phyloP scores from a whole-genome alignment of 2,888 invertebrate genomes.

The Sabatieria punctata region DNA sequence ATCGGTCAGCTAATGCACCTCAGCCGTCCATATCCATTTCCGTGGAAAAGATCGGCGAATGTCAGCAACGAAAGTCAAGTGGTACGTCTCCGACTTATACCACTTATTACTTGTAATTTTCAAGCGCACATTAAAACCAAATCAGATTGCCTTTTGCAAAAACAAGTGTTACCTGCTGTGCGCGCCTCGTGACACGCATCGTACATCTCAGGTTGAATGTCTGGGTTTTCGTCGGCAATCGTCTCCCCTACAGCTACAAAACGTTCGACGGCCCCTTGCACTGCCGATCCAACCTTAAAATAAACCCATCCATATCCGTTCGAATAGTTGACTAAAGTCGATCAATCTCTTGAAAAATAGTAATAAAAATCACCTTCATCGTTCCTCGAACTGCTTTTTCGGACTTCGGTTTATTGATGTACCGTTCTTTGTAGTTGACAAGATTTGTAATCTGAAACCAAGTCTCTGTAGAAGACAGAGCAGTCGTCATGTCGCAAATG shows the following conservation, averaged over 20 bases:
- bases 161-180: constrained; percentile 55
- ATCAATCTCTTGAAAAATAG: not conserved
- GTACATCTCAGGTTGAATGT: constrained; percentile 92
- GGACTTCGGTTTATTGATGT: constrained; percentile 44
- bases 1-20: no score
- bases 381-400: constrained; percentile 54
- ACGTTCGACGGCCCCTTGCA: constrained; percentile 86
- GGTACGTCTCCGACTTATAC: no score
- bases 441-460: constrained; percentile 64
- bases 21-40: no score
- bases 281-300: constrained; percentile 72
- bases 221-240: constrained; percentile 92
- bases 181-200: constrained; percentile 93
- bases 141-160: not conserved
- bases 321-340: not conserved
- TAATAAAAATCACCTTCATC: constrained; percentile 37
- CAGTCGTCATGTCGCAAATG: no score
- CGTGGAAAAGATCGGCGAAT: no score
- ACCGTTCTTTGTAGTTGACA: constrained; percentile 53
- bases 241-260: constrained; percentile 96
- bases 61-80: no score
- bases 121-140: no score
- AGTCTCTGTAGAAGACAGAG: no score
- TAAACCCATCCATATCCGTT: not conserved
- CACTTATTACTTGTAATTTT: no score